Base-by-base conservation (phyloP, 1,140 invertebrate genomes). In the Oscheius sp. region DNA sequence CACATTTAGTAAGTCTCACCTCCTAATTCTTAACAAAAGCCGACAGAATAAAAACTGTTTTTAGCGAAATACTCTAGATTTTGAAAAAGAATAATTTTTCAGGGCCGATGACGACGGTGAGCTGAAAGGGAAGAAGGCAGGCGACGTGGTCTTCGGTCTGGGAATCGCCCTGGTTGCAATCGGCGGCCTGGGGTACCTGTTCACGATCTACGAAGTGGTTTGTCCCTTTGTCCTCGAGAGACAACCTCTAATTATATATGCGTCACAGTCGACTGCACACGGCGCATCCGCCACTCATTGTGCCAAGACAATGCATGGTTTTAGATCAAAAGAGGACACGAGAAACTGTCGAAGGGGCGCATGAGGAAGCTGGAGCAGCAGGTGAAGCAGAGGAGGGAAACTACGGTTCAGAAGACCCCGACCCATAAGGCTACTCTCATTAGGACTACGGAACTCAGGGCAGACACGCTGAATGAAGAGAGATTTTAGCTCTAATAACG, bases 141-240 rank as follows among this genome's bases (percentile, higher is more conserved):
- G 28, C 7, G 7, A 55, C 23, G 49, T 55, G 7, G 49, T 55
- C 7, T 15, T 20, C 15, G 15, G 28, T 26, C 15, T 55, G 15
- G 49, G 49, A 7, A 26, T 55, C 7, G 49, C 7, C 4, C 23
- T 55, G 23, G 49, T 55, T 15, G 23, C 28, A 15, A 55, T 55
- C 7, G 49, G 49, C 7, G 49, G 49, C 7, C 49, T 55, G 49
- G 49, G 49, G 4, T 55, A 55, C 28, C 49, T 55, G 23, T 55
- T 55, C 23, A 55, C 49, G 7, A 55, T 55, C 23, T 55, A 55
- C 49, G 49, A 55, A 55, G 49, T 55, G 49, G 49, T 55, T 7
- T 10, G 38, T n/a, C n/a, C 38, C 38, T 42, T 42, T 42, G 38
- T 42, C 38, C 38, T 10, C 38, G 38, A 42, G n/a, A 55, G 7